Percentiles rank a stretch among this genome's conserved stretches.
Conservation (phyloP, 2,888 invertebrate species). For the Cerastis leucographa region DNA sequence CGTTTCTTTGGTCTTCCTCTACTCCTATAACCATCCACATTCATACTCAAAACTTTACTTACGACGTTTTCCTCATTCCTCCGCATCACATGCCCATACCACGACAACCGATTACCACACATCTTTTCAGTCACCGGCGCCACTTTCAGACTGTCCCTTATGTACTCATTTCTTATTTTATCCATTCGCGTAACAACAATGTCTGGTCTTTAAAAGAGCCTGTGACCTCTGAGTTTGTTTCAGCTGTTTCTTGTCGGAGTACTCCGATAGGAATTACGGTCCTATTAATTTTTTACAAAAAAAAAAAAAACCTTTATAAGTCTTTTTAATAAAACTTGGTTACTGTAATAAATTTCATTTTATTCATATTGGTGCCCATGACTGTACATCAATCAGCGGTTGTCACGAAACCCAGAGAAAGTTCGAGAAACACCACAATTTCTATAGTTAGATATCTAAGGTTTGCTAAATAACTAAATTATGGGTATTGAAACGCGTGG, state of each 20-base stretch:
- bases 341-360: background rate
- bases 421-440: constrained; percentile 75
- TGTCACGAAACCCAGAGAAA: constrained; percentile 71
- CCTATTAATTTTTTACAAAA: background rate
- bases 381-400: constrained; percentile 58
- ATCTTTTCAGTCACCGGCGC: too few relatives aligned
- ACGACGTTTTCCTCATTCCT: too few relatives aligned
- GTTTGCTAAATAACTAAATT: constrained; percentile 66
- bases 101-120: too few relatives aligned
- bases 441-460: constrained; percentile 71
- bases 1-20: too few relatives aligned
- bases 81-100: too few relatives aligned
- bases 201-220: background rate
- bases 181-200: too few relatives aligned
- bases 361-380: background rate
- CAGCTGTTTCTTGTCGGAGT: background rate
- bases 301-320: too few relatives aligned
- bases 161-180: too few relatives aligned
- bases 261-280: background rate
- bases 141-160: too few relatives aligned
- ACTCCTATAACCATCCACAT: too few relatives aligned
- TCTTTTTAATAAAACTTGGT: background rate
- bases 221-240: background rate
- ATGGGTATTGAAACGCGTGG: constrained; percentile 66
- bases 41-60: too few relatives aligned